Conservation (phyloP, 2,888 invertebrate species). For the Calliphora vomitoria region DNA sequence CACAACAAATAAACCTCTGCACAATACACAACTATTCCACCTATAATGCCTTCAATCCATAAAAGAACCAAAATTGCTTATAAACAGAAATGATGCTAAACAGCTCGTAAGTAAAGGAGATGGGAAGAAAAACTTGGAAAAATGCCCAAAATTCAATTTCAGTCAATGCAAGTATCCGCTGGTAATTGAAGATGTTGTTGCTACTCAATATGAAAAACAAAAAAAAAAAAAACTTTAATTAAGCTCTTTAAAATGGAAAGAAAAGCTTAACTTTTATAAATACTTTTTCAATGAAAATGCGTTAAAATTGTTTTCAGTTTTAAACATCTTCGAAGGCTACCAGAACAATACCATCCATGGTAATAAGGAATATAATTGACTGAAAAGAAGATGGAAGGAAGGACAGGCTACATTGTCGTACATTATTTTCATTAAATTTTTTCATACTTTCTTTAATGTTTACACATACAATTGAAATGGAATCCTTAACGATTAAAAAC, state of each 20-base stretch:
- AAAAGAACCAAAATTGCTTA: background rate
- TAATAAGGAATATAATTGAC: background rate
- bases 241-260: conserved; percentile 12
- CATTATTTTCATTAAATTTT: background rate
- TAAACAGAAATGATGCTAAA: background rate
- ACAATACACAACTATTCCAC: no score
- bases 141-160: conserved; percentile 46
- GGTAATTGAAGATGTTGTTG: background rate
- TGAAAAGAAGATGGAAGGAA: background rate
- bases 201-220: background rate
- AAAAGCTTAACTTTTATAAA: background rate
- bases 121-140: conserved; percentile 33
- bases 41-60: background rate
- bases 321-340: background rate
- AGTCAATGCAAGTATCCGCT: background rate
- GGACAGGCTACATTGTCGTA: background rate
- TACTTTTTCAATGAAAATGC: background rate
- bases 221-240: conserved; percentile 5
- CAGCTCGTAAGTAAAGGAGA: background rate
- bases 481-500: background rate
- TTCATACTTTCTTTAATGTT: background rate
- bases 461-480: background rate
- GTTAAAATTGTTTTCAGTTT: background rate
- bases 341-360: background rate
- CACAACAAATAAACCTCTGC: background rate